Percentiles rank a stretch among this genome's conserved stretches.
Evolutionary conservation across 2,113 vertebrate species (phyloP).

Genomic region (Sus scrofa): T2T-Sscrofa CM000829.6:21453001-21453500

Average conservation of each 20-base stretch:
- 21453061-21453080: not conserved
- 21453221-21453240: not conserved
- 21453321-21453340: conserved; percentile 12
- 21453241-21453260: rapidly evolving
- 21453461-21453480: not conserved
- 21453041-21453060: not conserved
- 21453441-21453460: not conserved
- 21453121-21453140: too few relatives aligned
- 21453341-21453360: not conserved
- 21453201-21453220: rapidly evolving
- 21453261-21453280: not conserved
- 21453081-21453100: rapidly evolving
- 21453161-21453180: not conserved
- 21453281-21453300: not conserved
- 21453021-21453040: not conserved
- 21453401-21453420: not conserved
- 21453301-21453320: not conserved
- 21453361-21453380: not conserved
- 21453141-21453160: not conserved
- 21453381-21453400: not conserved
- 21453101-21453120: not conserved
- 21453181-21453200: not conserved
- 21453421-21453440: not conserved
- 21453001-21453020: not conserved
- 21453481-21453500: not conserved